Evolutionary conservation across 1,140 invertebrate species (phyloP).

Genomic region (Drosophila lacertosa): DNA sequence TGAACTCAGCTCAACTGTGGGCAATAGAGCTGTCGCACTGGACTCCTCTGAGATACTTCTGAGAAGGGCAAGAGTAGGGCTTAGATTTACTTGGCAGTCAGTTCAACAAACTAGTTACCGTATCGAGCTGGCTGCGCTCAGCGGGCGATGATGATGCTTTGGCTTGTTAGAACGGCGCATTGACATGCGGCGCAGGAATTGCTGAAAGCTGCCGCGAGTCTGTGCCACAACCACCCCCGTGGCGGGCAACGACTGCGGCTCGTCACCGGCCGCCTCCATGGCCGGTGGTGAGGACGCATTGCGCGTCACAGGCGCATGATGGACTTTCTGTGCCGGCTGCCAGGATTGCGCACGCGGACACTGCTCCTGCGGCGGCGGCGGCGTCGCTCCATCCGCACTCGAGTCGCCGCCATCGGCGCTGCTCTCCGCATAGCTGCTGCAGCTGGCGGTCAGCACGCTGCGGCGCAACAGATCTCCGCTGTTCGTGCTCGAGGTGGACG

Average conservation of each 20-base stretch:
- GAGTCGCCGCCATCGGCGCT: slow-evolving; percentile 52
- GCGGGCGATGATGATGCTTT: slow-evolving; percentile 63
- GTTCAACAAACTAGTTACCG: slow-evolving; percentile 47
- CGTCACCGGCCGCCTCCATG: slow-evolving; percentile 42
- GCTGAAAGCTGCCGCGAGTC: slow-evolving; percentile 71
- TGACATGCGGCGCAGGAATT: slow-evolving; percentile 81
- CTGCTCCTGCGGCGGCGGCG: slow-evolving; percentile 24
- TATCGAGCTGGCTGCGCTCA: slow-evolving; percentile 76
- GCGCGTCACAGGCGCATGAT: slow-evolving; percentile 64
- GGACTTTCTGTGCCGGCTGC: slow-evolving; percentile 37
- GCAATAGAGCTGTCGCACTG: slow-evolving; percentile 53
- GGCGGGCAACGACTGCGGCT: not conserved
- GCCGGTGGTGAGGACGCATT: slow-evolving; percentile 76
- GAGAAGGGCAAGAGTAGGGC: not conserved
- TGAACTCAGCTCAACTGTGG: slow-evolving; percentile 53
- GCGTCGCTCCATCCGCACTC: slow-evolving; percentile 4
- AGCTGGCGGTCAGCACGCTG: slow-evolving; percentile 64
- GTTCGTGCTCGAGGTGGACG: slow-evolving; percentile 63
- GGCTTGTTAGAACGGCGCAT: slow-evolving; percentile 76
- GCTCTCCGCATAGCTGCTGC: slow-evolving; percentile 65
- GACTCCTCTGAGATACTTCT: slow-evolving; percentile 79
- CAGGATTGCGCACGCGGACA: slow-evolving; percentile 33
- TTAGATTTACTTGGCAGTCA: not conserved
- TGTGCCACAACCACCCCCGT: slow-evolving; percentile 6
- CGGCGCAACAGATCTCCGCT: slow-evolving; percentile 61